Base-by-base conservation (phyloP, 2,797 vertebrate genomes). In the Poecilia wingei region DNA sequence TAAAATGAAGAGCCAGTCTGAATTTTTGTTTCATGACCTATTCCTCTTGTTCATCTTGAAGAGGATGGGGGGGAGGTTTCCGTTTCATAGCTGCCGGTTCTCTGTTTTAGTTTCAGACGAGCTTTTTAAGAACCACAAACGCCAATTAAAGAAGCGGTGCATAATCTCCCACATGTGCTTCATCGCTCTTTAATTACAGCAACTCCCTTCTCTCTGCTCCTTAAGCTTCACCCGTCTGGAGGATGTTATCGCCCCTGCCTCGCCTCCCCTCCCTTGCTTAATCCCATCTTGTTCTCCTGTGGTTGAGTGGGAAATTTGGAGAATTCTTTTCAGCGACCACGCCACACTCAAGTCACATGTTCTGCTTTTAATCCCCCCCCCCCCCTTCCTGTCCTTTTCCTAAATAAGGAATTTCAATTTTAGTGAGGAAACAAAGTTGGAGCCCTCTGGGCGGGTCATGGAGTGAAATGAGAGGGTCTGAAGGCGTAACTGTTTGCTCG, bases 401-500 rank as follows among this genome's bases (percentile, higher is more conserved):
- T 93, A 95, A 95, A 95, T 93, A 95, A 91, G 92, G 94, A 93
- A 88, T 92, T 90, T 83, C 88, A 88, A 81, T 91, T 84, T 89
- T 82, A 87, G 84, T 81, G 73, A 16, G 79, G 75, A 89, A 89
- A 86, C 74, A 57, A 86, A 84, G 82, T 84, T 83, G 57, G 74
- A 86, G 64, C 61, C 41, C 41, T 75, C 84, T 82, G 88, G 91
- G 89, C 79, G 91, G 87, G 80, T 61, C 89, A 7, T 22, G 45
- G 83, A 85, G 86, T 91, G 92, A 91, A 93, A 93, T 80, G 84
- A 84, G 91, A 93, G 79, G 85, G 90, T 78, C 14, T 70, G 72
- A 83, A 85, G 89, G 86, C 92, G 76, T 89, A 10, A 68, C 79
- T 79, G 51, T 82, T 74, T 83, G 66, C 82, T 83, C 55, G 82